Evolutionary conservation across 2,113 vertebrate species (phyloP), one percentile per base, ranked within the genome.

Genomic region (Balaenoptera acutorostrata): DNA sequence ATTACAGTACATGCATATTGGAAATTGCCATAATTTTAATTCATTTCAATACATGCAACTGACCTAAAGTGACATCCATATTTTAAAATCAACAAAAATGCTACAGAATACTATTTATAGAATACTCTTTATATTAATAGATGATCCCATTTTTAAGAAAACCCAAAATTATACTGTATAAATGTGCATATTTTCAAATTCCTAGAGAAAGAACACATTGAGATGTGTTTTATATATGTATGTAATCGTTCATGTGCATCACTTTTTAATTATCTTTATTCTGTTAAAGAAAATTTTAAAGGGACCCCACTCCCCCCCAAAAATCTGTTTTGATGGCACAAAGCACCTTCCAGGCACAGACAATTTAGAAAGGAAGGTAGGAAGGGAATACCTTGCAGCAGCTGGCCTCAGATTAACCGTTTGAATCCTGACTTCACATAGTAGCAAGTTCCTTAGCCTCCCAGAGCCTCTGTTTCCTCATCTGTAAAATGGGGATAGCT

Each of bases 51-150:
- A 66, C 36, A 68, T 13, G 11, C 61, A 55, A 39, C 0, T 68
- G 88, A 81, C 57, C 59, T 81, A 41, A 87, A 96, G 36, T 74
- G 68, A 75, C 27, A 92, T 3, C 8, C 44, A 29, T 13, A 83
- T 33, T 57, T 52, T n/a, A 90, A 95, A 91, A 49, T 21, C 33
- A 88, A 52, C 20, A n/a, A 94, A 92, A 95, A 80, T n/a, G n/a
- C 41, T n/a, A 49, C 5, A 75, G 46, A 96, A 88, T 39, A 66
- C 14, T 87, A 46, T 33, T 41, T 27, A 82, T 15, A 44, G 31
- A 71, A 33, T 59, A 64, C 13, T 59, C 82, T 75, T 86, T 91
- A 77, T 39, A 80, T 69, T 33, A 88, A 64, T 46, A 72, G 31
- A 84, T 41, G n/a, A 29, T 80, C 83, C 41, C 29, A 13, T 86